These are phyloP conservation scores for Clivina fossor DNA, from an alignment of 2,888 invertebrate species.

Conservation along the genomic window DNA sequence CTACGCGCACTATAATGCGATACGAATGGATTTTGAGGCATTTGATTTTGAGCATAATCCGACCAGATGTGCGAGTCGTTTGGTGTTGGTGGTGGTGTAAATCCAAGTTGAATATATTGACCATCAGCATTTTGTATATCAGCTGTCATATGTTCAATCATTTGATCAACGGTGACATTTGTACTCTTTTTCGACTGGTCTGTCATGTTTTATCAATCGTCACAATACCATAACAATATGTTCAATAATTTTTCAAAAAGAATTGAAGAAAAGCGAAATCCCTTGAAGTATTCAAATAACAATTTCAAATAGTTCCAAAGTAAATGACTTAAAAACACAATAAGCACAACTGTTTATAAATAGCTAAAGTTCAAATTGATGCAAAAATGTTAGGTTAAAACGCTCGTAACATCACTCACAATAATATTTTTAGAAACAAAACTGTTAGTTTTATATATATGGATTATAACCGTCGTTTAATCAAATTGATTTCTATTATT, in stretches of 20 bases:
- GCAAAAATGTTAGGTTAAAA: conserved; percentile 9
- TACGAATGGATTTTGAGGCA: conserved; percentile 40
- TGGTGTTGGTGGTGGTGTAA: conserved; percentile 49
- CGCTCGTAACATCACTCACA: neutral
- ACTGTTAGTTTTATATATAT: neutral
- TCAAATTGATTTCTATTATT: neutral
- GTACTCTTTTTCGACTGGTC: conserved; percentile 46
- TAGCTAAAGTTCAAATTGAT: too few species aligned
- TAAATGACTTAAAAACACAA: neutral
- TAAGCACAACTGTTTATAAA: conserved; percentile 6
- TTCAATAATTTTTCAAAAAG: too few species aligned
- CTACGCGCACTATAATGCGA: conserved; percentile 22
- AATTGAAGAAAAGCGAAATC: too few species aligned
- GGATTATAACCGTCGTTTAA: neutral
- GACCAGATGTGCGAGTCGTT: conserved; percentile 47
- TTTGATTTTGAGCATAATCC: conserved; percentile 44
- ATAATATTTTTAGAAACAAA: neutral
- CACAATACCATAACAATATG: neutral
- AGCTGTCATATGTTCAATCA: conserved; percentile 62
- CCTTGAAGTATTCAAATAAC: too few species aligned
- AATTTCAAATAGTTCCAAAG: neutral
- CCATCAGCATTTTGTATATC: conserved; percentile 61
- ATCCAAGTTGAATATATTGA: conserved; percentile 59
- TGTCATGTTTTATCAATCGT: conserved; percentile 44
- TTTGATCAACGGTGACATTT: conserved; percentile 57